These are phyloP conservation scores for Pteria penguin DNA, from an alignment of 2,888 invertebrate genomes.

Conservation along the genomic window DNA sequence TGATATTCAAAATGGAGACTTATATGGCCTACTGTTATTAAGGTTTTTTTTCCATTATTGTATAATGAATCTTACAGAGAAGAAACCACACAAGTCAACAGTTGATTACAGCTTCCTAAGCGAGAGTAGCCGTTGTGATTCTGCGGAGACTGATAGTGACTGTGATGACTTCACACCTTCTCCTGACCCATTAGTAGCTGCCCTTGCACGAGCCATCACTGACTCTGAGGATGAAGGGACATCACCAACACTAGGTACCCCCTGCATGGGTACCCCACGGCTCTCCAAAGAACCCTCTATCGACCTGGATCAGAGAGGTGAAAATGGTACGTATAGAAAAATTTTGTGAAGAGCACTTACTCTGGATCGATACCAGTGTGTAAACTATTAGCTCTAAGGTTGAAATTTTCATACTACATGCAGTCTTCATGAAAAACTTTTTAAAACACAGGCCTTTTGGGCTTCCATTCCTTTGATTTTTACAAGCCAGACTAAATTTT, in stretches of 20 bases:
- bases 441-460: no score
- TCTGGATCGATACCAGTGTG: no score
- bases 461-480: no score
- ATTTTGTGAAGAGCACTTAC: no score
- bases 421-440: no score
- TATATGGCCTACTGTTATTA: no score
- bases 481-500: no score
- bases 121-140: neutral
- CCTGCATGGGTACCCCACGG: conserved; percentile 59
- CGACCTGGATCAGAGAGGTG: conserved; percentile 25
- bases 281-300: conserved; percentile 70
- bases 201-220: conserved; percentile 73
- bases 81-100: neutral
- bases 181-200: conserved; percentile 70
- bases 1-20: no score
- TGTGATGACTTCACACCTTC: conserved; percentile 76
- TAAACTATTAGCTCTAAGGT: no score
- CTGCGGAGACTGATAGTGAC: conserved; percentile 69
- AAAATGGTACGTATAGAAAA: no score
- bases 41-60: no score
- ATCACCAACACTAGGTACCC: conserved; percentile 37
- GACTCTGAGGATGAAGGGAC: conserved; percentile 76
- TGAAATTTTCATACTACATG: no score
- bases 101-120: neutral
- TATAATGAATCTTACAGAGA: neutral